phyloP scores from a whole-genome alignment of 2,888 invertebrate species.

The Holacanthella duospinosa region DNA sequence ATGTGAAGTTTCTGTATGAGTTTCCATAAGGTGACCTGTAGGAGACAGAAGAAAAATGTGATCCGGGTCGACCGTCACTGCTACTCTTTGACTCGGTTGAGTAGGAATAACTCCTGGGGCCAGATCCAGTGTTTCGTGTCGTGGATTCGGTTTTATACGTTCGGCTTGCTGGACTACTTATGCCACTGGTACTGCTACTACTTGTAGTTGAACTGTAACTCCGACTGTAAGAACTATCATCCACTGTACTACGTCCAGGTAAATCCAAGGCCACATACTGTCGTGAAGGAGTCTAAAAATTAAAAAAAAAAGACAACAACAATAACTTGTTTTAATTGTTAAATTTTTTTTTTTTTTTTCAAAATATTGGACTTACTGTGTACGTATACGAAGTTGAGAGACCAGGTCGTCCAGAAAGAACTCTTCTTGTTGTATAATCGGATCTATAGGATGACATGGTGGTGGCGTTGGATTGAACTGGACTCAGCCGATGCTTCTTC shows the following conservation, averaged over 20 bases:
- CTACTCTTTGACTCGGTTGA: not conserved
- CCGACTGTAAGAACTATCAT: not conserved
- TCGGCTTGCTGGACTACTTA: not conserved
- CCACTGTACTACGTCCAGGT: not conserved
- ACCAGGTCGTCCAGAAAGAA: not conserved
- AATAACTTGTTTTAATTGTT: not conserved
- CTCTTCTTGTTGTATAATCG: not conserved
- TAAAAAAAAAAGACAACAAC: not conserved
- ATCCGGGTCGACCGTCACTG: conserved; percentile 6
- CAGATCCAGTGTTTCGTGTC: not conserved
- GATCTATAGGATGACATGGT: conserved; percentile 6
- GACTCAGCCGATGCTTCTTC: too few relatives aligned
- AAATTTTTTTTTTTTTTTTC: too few relatives aligned
- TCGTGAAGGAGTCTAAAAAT: not conserved
- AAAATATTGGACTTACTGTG: too few relatives aligned
- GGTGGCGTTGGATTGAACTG: too few relatives aligned
- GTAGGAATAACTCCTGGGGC: conserved; percentile 2
- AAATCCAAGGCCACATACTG: conserved; percentile 1
- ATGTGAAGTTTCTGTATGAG: conserved; percentile 6
- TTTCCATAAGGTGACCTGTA: conserved; percentile 11
- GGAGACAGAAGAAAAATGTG: conserved; percentile 4
- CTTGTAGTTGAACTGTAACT: not conserved
- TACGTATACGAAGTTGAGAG: not conserved
- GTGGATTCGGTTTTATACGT: not conserved
- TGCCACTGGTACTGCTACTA: not conserved